These are phyloP conservation scores for Thermophis baileyi DNA, from an alignment of 2,113 vertebrate genomes.

Conservation along the genomic window DNA sequence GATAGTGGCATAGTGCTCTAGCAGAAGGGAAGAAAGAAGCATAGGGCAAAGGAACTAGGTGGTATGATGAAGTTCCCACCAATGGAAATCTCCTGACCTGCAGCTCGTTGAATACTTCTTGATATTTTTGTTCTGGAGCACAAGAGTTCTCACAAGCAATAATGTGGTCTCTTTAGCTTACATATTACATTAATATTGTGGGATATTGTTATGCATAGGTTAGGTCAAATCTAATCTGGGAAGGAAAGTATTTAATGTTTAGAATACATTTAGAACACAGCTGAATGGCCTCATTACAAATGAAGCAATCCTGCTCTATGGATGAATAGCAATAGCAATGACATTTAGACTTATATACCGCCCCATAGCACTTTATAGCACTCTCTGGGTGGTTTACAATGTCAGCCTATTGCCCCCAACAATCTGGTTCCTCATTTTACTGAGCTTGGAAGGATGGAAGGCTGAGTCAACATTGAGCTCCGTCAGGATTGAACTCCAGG, in stretches of 20 bases:
- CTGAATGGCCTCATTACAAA: neutral
- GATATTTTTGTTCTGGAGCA: neutral
- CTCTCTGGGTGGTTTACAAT: neutral
- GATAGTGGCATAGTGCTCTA: neutral
- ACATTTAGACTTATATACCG: too few species aligned
- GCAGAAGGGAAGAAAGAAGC: neutral
- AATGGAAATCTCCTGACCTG: neutral
- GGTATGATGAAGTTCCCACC: neutral
- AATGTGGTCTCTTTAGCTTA: neutral
- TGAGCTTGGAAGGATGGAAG: neutral
- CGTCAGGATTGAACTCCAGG: neutral
- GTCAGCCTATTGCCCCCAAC: neutral
- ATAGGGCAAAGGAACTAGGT: neutral
- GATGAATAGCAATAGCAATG: too few species aligned
- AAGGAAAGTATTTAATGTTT: neutral
- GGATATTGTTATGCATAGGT: neutral
- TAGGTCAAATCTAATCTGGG: neutral
- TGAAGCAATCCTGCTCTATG: neutral
- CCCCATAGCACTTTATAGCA: too few species aligned
- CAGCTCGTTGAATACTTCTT: neutral
- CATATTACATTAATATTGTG: neutral
- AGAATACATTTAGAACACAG: neutral
- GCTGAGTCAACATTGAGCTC: neutral
- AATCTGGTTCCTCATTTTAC: neutral
- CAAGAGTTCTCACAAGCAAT: neutral